Evolutionary conservation across 92 coral and sea anemone species (phyloP).

Genomic region (Bergia sp.): DNA sequence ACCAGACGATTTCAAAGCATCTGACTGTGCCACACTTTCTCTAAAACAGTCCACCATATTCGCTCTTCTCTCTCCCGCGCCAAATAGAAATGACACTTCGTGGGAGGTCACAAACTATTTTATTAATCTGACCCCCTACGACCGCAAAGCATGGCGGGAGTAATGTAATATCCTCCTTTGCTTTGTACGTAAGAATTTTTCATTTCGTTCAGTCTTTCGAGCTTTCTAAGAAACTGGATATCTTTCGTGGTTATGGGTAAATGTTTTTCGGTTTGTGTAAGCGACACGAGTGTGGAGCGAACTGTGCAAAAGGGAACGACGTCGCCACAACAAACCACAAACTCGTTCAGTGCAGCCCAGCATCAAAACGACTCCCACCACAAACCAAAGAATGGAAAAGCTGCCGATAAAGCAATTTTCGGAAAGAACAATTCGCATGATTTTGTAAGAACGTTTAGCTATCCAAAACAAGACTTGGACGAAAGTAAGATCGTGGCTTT

Average conservation of each 20-base stretch:
- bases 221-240: slow-evolving; percentile 39
- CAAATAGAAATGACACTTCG: slow-evolving; percentile 8
- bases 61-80: not conserved
- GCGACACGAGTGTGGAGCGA: slow-evolving; percentile 71
- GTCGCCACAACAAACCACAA: slow-evolving; percentile 68
- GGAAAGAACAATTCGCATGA: slow-evolving; percentile 76
- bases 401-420: slow-evolving; percentile 74
- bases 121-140: not conserved
- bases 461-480: slow-evolving; percentile 86
- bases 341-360: slow-evolving; percentile 73
- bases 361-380: slow-evolving; percentile 65
- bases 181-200: slow-evolving; percentile 26
- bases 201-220: slow-evolving; percentile 14
- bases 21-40: slow-evolving; percentile 6
- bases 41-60: not conserved
- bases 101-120: not conserved
- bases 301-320: slow-evolving; percentile 60
- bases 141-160: not conserved
- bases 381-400: slow-evolving; percentile 74
- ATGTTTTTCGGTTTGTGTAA: slow-evolving; percentile 90
- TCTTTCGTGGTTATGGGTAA: slow-evolving; percentile 85
- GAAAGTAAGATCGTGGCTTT: slow-evolving; percentile 77
- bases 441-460: slow-evolving; percentile 76
- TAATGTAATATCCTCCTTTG: not conserved
- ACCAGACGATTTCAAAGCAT: slow-evolving; percentile 1